Percentiles rank a stretch among this genome's conserved stretches.
phyloP scores from a whole-genome alignment of 2,888 invertebrate genomes.

The Lysandra bellargus region DNA sequence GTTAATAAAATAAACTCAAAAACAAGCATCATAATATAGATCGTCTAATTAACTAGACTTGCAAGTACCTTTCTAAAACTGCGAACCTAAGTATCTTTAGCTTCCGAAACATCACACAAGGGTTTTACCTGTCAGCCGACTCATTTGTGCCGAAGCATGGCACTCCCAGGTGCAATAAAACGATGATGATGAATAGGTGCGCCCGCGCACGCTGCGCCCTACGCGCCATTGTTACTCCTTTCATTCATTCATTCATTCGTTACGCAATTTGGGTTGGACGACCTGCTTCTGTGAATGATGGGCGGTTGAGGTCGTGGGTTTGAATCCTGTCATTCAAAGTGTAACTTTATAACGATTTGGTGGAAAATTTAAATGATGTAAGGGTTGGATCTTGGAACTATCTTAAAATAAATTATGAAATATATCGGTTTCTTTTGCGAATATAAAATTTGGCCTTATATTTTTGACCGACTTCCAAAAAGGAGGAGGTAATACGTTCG shows the following conservation, averaged over 20 bases:
- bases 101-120: not conserved
- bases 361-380: not conserved
- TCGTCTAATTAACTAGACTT: no score
- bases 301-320: not conserved
- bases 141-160: not conserved
- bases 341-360: not conserved
- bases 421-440: no score
- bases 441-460: no score
- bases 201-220: constrained; percentile 30
- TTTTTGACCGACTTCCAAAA: no score
- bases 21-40: no score
- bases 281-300: not conserved
- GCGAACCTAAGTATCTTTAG: not conserved
- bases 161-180: not conserved
- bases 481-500: no score
- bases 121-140: not conserved
- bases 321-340: not conserved
- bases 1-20: no score
- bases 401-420: no score
- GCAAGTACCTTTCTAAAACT: not conserved
- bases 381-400: no score
- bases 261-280: constrained; percentile 13
- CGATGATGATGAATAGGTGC: not conserved
- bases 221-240: constrained; percentile 22
- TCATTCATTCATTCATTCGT: constrained; percentile 26